phyloP scores from a whole-genome alignment of 2,113 vertebrate genomes.

The Nettapus auritus region DNA sequence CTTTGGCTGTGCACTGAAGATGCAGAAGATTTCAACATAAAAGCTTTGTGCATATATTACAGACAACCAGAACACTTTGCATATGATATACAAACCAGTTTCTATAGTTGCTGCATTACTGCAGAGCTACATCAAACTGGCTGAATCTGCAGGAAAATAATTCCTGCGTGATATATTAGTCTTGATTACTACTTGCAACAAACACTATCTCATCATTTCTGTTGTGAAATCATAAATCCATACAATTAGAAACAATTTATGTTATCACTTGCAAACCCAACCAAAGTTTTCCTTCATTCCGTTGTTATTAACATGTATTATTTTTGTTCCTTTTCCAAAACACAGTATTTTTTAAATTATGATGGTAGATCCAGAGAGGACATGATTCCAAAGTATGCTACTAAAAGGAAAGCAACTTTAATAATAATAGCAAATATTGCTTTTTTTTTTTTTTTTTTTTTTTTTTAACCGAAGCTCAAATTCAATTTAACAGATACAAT shows the following conservation, averaged over 20 bases:
- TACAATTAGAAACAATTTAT: constrained; percentile 23
- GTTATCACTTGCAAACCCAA: neutral
- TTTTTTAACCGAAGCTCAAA: constrained; percentile 7
- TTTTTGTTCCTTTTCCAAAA: constrained; percentile 49
- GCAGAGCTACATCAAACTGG: neutral
- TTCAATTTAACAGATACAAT: neutral
- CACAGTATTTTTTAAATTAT: neutral
- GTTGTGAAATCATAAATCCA: constrained; percentile 6
- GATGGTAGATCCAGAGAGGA: constrained; percentile 20
- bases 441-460: constrained; percentile 41
- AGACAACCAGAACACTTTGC: neutral
- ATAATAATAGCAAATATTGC: neutral
- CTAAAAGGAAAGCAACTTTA: constrained; percentile 21
- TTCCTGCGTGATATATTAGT: neutral
- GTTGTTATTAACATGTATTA: constrained; percentile 18
- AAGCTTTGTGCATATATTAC: neutral
- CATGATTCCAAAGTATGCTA: neutral
- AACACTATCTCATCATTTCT: neutral
- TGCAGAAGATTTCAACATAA: neutral
- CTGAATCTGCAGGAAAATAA: neutral
- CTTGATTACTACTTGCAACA: neutral
- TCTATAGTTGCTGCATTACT: neutral
- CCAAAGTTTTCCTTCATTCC: neutral
- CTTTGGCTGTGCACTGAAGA: neutral
- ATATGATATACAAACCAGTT: neutral